These are phyloP conservation scores for Heliconius eleuchia DNA, from an alignment of 1,140 invertebrate species.

Conservation along the genomic window DNA sequence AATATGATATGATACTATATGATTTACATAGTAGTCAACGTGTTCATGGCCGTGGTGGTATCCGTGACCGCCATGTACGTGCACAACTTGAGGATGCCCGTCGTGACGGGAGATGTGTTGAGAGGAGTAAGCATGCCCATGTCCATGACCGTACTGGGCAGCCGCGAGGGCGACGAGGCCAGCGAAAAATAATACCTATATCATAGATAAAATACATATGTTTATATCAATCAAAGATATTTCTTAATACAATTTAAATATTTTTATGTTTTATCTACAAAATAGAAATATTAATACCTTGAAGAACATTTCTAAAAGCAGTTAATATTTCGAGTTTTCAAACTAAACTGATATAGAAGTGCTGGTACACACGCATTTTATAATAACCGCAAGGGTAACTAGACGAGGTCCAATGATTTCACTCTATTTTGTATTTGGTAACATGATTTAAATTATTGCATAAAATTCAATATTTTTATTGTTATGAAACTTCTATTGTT, in stretches of 20 bases:
- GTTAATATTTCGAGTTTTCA: neutral
- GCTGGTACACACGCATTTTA: conserved; percentile 35
- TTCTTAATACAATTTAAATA: too few species aligned
- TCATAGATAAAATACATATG: neutral
- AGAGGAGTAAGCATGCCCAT: too few species aligned
- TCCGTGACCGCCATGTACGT: too few species aligned
- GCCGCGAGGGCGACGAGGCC: conserved; percentile 20
- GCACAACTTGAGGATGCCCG: too few species aligned
- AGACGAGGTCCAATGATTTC: conserved; percentile 26
- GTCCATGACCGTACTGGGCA: conserved; percentile 21
- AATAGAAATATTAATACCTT: neutral
- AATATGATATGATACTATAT: too few species aligned
- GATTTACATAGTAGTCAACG: neutral
- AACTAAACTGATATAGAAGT: conserved; percentile 34
- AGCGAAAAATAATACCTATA: conserved; percentile 28
- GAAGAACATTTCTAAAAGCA: neutral
- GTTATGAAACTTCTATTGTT: too few species aligned
- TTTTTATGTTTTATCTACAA: too few species aligned
- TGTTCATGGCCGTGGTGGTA: too few species aligned
- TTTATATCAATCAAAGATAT: too few species aligned
- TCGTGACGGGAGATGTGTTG: too few species aligned
- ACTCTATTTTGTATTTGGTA: neutral
- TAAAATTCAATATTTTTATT: too few species aligned
- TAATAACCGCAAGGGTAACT: conserved; percentile 37
- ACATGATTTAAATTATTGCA: neutral